phyloP scores from a whole-genome alignment of 2,888 invertebrate genomes.

The Thereva unica region DNA sequence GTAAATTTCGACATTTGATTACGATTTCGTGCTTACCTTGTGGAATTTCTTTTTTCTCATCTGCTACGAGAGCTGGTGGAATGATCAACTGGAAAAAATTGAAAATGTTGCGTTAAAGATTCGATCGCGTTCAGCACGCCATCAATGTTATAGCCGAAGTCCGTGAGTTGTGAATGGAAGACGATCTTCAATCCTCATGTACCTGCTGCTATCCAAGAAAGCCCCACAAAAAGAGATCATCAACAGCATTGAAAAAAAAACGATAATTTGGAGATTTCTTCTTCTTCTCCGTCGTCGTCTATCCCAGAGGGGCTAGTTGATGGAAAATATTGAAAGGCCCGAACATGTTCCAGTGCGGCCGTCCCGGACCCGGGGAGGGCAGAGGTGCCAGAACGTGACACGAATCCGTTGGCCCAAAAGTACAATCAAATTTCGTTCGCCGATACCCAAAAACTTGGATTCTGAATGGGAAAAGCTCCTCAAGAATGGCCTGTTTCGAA shows the following conservation, averaged over 20 bases:
- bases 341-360: background rate
- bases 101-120: slow-evolving; percentile 35
- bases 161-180: slow-evolving; percentile 10
- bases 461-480: too few species aligned
- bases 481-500: too few species aligned
- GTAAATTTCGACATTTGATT: slow-evolving; percentile 32
- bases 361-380: too few species aligned
- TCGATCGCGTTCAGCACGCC: slow-evolving; percentile 33
- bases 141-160: slow-evolving; percentile 21
- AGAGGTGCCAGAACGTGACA: slow-evolving; percentile 24
- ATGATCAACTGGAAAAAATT: slow-evolving; percentile 34
- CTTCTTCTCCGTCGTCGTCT: slow-evolving; percentile 3
- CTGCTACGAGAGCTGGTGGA: slow-evolving; percentile 10
- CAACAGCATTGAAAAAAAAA: slow-evolving; percentile 14
- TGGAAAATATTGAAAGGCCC: slow-evolving; percentile 7
- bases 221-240: too few species aligned
- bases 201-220: too few species aligned
- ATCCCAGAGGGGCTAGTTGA: slow-evolving; percentile 9
- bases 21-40: slow-evolving; percentile 33
- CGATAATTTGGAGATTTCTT: slow-evolving; percentile 25
- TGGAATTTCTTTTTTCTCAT: slow-evolving; percentile 27
- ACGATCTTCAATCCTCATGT: background rate
- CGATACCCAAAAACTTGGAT: too few species aligned
- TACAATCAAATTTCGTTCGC: background rate
- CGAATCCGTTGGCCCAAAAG: slow-evolving; percentile 14